Evolutionary conservation across 2,888 invertebrate species (phyloP).

Genomic region (Diloba caeruleocephala): DNA sequence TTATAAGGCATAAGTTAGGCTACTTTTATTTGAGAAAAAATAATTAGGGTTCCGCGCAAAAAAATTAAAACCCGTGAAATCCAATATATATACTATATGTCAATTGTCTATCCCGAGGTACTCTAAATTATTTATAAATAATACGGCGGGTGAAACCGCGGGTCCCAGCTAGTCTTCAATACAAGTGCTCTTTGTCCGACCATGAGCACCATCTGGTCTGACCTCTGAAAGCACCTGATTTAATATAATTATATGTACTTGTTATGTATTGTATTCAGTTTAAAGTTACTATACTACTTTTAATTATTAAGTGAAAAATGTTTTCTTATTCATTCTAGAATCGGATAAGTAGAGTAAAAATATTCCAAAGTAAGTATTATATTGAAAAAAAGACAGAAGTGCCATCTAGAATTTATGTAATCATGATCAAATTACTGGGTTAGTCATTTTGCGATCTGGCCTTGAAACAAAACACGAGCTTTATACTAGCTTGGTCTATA

Average conservation of each 20-base stretch:
- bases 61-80: too few relatives aligned
- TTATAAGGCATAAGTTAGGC: too few relatives aligned
- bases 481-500: slow-evolving; percentile 69
- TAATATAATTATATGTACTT: slow-evolving; percentile 43
- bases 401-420: slow-evolving; percentile 16
- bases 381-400: not conserved
- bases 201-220: slow-evolving; percentile 43
- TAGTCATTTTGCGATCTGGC: slow-evolving; percentile 61
- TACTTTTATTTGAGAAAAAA: too few relatives aligned
- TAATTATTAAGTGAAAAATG: too few relatives aligned
- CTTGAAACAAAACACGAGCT: slow-evolving; percentile 69
- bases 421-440: slow-evolving; percentile 30
- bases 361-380: slow-evolving; percentile 4
- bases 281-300: not conserved
- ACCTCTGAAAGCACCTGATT: slow-evolving; percentile 53
- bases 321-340: too few relatives aligned
- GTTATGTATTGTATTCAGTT: slow-evolving; percentile 23
- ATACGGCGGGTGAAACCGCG: too few relatives aligned
- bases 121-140: too few relatives aligned
- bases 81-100: too few relatives aligned
- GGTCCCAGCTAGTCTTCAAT: too few relatives aligned
- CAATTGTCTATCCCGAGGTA: too few relatives aligned
- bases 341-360: too few relatives aligned
- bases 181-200: slow-evolving; percentile 50
- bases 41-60: too few relatives aligned